Evolutionary conservation across 2,113 vertebrate species (phyloP).

Genomic region (Varanus komodoensis): DNA sequence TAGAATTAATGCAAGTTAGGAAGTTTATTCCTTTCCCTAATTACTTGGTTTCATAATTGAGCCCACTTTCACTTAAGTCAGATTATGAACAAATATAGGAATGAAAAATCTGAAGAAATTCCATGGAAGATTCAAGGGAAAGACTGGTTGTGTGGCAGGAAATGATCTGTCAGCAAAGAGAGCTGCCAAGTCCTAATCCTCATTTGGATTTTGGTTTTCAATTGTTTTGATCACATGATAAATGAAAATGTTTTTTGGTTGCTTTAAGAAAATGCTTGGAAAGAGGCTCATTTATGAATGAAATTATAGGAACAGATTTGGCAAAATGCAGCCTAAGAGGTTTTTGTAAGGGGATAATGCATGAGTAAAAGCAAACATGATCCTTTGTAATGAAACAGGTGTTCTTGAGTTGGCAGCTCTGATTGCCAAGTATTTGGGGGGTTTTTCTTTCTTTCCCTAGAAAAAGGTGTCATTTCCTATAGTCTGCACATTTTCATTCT

Average conservation of each 20-base stretch:
- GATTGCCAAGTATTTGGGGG: neutral
- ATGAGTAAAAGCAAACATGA: constrained; percentile 23
- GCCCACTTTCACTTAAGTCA: neutral
- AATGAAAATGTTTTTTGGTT: neutral
- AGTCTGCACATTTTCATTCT: constrained; percentile 12
- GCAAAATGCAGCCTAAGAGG: neutral
- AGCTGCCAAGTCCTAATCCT: neutral
- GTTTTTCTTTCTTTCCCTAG: neutral
- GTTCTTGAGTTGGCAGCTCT: neutral
- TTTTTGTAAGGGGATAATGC: constrained; percentile 26
- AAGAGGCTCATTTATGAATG: neutral
- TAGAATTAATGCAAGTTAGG: no score
- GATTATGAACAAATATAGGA: no score
- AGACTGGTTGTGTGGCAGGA: neutral
- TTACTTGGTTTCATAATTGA: neutral
- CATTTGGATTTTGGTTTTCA: neutral
- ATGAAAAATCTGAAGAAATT: neutral
- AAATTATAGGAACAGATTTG: neutral
- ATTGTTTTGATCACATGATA: neutral
- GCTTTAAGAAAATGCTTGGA: neutral
- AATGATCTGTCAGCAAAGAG: neutral
- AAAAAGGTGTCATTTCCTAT: constrained; percentile 3
- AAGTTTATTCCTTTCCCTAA: neutral
- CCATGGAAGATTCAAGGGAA: no score
- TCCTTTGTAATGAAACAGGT: constrained; percentile 22